Conservation (phyloP, 2,113 vertebrate species). For the Anolis carolinensis region DNA sequence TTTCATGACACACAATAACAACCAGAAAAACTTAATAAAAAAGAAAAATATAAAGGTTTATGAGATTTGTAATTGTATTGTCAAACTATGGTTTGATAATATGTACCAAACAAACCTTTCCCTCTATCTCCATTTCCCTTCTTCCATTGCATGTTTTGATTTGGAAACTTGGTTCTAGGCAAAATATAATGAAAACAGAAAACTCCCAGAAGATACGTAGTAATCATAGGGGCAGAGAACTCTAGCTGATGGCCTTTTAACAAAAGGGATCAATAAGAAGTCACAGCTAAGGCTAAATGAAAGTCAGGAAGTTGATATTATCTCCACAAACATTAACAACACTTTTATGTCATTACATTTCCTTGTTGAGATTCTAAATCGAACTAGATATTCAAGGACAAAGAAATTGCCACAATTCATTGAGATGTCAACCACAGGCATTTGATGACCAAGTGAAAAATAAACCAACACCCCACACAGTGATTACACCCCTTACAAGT, state of each 20-base stretch:
- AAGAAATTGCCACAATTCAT: background rate
- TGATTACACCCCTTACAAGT: background rate
- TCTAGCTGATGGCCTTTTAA: background rate
- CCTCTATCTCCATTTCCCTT: background rate
- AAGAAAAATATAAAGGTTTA: background rate
- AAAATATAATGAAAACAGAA: background rate
- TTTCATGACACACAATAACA: too few relatives aligned
- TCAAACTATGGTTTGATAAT: background rate
- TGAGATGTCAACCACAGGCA: background rate
- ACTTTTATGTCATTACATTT: background rate
- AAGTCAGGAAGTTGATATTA: background rate
- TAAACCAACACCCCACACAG: background rate
- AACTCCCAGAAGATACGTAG: background rate
- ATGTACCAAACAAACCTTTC: background rate
- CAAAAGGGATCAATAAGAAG: background rate
- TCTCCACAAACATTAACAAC: background rate
- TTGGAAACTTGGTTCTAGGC: background rate
- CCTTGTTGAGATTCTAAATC: background rate
- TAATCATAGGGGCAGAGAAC: background rate
- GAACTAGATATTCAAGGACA: background rate
- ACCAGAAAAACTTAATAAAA: background rate
- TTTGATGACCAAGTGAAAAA: slow-evolving; percentile 1
- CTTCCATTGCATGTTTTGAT: too few relatives aligned
- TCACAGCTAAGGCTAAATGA: background rate
- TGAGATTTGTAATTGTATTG: background rate